phyloP scores from a whole-genome alignment of 2,888 invertebrate genomes.

The Pinctada fucata region DNA sequence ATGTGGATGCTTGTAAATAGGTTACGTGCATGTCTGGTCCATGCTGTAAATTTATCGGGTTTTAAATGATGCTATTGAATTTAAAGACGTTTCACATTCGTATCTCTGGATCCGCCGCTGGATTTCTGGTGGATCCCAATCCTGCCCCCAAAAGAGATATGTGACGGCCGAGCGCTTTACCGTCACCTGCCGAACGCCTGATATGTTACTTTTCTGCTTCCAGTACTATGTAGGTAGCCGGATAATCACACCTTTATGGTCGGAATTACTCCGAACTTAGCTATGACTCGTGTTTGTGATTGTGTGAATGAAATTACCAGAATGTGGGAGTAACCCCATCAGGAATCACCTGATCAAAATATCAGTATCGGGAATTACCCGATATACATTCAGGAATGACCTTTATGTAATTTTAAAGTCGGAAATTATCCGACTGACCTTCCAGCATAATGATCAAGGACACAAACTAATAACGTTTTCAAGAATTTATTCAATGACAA shows the following conservation, averaged over 20 bases:
- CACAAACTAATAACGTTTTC: neutral
- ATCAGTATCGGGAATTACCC: neutral
- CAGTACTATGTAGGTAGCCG: neutral
- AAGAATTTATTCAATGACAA: neutral
- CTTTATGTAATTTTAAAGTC: neutral
- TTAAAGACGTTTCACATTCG: neutral
- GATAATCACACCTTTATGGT: neutral
- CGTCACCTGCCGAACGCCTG: neutral
- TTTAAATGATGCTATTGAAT: too few relatives aligned
- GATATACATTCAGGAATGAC: neutral
- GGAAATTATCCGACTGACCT: slow-evolving; percentile 1
- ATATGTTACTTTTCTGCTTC: neutral
- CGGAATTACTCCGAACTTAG: neutral
- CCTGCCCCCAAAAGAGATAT: slow-evolving; percentile 5
- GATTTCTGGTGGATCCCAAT: slow-evolving; percentile 2
- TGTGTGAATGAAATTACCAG: neutral
- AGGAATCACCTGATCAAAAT: neutral
- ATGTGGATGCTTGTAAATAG: too few relatives aligned
- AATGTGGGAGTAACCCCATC: neutral
- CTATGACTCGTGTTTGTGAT: neutral
- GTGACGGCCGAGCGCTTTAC: slow-evolving; percentile 3
- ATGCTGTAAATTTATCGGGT: too few relatives aligned
- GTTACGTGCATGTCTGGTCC: too few relatives aligned
- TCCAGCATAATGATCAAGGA: neutral
- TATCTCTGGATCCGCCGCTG: slow-evolving; percentile 11